Conservation (phyloP, 1,140 invertebrate genomes). For the Trichogramma pretiosum region DNA sequence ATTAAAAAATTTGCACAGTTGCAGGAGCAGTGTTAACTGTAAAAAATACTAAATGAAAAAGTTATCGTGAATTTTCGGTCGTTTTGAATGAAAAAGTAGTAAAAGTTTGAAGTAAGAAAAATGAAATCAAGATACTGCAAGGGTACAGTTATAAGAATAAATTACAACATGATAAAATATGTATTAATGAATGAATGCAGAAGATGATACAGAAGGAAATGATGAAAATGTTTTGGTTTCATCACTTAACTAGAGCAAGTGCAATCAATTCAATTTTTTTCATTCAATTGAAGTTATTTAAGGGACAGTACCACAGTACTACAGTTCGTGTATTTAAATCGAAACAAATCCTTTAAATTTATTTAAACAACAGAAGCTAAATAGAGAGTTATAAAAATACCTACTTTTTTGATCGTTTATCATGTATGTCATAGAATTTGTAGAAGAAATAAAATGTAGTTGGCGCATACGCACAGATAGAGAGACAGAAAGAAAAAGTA, state of each 20-base stretch:
- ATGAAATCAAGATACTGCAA: not conserved
- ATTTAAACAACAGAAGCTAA: slow-evolving; percentile 11
- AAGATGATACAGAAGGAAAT: not conserved
- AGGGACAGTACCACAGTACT: too few relatives aligned
- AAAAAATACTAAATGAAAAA: too few relatives aligned
- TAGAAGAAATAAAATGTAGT: too few relatives aligned
- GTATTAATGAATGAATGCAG: not conserved
- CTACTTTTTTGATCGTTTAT: slow-evolving; percentile 9
- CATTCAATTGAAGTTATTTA: too few relatives aligned
- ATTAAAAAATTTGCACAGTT: too few relatives aligned
- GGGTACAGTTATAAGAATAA: not conserved
- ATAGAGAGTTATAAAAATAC: slow-evolving; percentile 7
- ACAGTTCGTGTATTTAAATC: too few relatives aligned
- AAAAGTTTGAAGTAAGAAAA: too few relatives aligned
- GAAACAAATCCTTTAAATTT: too few relatives aligned
- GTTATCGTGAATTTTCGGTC: too few relatives aligned
- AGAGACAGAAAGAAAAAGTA: not conserved
- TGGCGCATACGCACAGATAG: too few relatives aligned
- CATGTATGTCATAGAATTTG: too few relatives aligned
- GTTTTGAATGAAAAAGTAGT: not conserved
- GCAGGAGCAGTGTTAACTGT: too few relatives aligned
- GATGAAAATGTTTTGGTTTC: slow-evolving; percentile 1
- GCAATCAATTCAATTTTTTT: slow-evolving; percentile 18
- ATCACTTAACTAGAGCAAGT: slow-evolving; percentile 21
- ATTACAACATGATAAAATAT: not conserved